These are phyloP conservation scores for Helicoverpa armigera DNA, from an alignment of 1,140 invertebrate genomes.

Conservation along the genomic window DNA sequence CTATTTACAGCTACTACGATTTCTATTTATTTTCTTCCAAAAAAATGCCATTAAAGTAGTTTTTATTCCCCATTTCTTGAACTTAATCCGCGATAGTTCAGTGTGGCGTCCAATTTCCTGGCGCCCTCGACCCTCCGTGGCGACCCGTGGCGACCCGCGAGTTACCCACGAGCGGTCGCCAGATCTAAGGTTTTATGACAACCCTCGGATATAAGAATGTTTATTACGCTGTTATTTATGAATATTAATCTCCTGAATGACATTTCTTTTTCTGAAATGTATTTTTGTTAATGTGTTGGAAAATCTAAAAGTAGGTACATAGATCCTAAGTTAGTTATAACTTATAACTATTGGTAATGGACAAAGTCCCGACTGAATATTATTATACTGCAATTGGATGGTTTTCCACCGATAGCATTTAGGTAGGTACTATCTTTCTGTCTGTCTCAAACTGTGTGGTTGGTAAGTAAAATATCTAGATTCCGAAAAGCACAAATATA, in stretches of 20 bases:
- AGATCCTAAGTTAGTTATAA: too few relatives aligned
- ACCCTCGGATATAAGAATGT: slow-evolving; percentile 1
- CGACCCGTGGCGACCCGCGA: slow-evolving; percentile 13
- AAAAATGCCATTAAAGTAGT: slow-evolving; percentile 1
- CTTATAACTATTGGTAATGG: too few relatives aligned
- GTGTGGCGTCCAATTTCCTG: slow-evolving; percentile 38
- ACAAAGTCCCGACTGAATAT: too few relatives aligned
- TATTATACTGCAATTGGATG: too few relatives aligned
- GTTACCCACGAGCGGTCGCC: slow-evolving; percentile 1
- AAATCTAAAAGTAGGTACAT: too few relatives aligned
- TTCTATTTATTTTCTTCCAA: too few relatives aligned
- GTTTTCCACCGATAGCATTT: too few relatives aligned
- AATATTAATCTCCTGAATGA: slow-evolving; percentile 28
- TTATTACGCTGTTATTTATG: slow-evolving; percentile 33
- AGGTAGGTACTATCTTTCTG: too few relatives aligned
- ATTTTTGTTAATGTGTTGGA: background rate
- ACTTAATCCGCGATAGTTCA: slow-evolving; percentile 26
- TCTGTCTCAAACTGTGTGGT: too few relatives aligned
- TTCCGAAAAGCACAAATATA: too few relatives aligned
- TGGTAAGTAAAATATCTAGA: too few relatives aligned
- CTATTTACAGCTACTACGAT: too few relatives aligned
- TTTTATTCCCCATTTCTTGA: slow-evolving; percentile 35
- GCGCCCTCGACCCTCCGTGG: background rate
- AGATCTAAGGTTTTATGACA: slow-evolving; percentile 29
- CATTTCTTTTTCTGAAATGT: background rate